Conservation (phyloP, 2,113 vertebrate species). For the Genyomyrus donnyi region DNA sequence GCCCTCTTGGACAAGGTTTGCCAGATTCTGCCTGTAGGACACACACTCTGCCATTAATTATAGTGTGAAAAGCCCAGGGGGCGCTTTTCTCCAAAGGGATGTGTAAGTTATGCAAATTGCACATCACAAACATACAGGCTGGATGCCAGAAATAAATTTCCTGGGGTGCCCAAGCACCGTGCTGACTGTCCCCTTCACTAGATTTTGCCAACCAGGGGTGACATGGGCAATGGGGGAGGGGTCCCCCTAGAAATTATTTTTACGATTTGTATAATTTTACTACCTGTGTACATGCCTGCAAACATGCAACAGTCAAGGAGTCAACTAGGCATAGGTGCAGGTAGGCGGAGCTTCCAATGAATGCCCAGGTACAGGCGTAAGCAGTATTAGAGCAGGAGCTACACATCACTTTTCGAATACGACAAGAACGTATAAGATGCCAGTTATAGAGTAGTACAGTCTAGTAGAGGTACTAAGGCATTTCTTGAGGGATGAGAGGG, state of each 20-base stretch:
- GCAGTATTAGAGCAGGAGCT: neutral
- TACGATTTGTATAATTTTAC: neutral
- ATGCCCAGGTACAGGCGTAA: neutral
- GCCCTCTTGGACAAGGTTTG: conserved; percentile 77
- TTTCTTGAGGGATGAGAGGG: neutral
- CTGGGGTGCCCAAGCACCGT: neutral
- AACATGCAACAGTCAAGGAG: neutral
- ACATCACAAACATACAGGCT: neutral
- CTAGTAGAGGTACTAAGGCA: neutral
- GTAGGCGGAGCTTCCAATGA: neutral
- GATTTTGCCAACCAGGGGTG: neutral
- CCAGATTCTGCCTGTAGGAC: conserved; percentile 22
- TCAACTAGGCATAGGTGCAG: neutral
- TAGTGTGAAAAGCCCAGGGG: neutral
- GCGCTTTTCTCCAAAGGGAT: neutral
- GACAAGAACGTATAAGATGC: neutral
- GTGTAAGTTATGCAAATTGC: neutral
- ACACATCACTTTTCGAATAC: neutral
- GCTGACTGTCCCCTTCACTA: neutral
- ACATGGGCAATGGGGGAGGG: neutral
- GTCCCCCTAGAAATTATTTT: neutral
- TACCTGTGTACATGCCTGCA: neutral
- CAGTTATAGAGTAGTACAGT: neutral
- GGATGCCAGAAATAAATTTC: neutral
- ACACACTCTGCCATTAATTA: neutral